phyloP scores from a whole-genome alignment of 2,888 invertebrate genomes.

The Cheilosia vulpina region DNA sequence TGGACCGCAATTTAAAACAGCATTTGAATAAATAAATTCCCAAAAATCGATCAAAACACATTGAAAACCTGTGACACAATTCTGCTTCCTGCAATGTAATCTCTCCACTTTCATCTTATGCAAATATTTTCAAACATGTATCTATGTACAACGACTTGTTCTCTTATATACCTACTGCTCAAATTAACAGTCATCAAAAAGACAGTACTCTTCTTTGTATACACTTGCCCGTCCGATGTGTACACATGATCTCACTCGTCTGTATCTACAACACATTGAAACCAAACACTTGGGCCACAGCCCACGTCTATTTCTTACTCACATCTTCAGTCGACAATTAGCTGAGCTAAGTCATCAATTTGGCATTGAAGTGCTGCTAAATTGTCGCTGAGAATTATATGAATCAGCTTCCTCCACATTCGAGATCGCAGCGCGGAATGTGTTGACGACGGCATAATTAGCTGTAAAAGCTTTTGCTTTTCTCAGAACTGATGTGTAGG shows the following conservation, averaged over 20 bases:
- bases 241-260: conserved; percentile 38
- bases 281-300: conserved; percentile 38
- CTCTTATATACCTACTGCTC: conserved; percentile 17
- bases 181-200: conserved; percentile 37
- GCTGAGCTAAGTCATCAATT: conserved; percentile 62
- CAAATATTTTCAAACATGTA: conserved; percentile 13
- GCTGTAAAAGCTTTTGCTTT: conserved; percentile 46
- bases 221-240: conserved; percentile 19
- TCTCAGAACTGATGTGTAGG: conserved; percentile 24
- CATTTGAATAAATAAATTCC: no score
- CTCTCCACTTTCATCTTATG: neutral
- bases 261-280: conserved; percentile 9
- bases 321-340: conserved; percentile 63
- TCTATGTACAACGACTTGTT: neutral
- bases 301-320: conserved; percentile 55
- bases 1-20: no score
- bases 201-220: conserved; percentile 50
- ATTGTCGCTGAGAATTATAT: conserved; percentile 60
- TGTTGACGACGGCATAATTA: conserved; percentile 46
- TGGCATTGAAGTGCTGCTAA: conserved; percentile 33
- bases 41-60: conserved; percentile 15
- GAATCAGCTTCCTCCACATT: conserved; percentile 59
- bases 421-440: conserved; percentile 25
- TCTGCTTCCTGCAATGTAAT: neutral
- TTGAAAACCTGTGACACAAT: no score